Base-by-base conservation (phyloP, 1,140 invertebrate species). In the Maconellicoccus hirsutus region DNA sequence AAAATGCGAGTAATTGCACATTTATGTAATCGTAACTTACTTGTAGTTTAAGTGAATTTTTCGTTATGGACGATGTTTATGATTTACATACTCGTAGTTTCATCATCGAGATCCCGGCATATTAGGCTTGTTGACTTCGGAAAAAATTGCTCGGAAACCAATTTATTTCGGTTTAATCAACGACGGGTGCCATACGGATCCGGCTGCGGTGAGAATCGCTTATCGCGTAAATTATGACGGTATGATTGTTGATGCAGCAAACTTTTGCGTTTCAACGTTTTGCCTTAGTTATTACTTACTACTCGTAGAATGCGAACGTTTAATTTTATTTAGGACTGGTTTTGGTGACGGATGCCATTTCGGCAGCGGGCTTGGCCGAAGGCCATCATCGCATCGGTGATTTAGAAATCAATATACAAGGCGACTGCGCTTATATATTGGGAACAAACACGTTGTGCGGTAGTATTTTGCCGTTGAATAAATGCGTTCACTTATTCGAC, bases 91-190 rank as follows among this genome's bases (percentile, higher is more conserved):
- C n/a, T n/a, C n/a, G n/a, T n/a, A 96, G 91, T 98, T 98, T 79
- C 96, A 98, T 83, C 96, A 99, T 78, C 84, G 96, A 73, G 96
- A 98, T 84, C 96, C 96, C 71, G 96, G 96, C 8, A 79, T 99
- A 52, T 91, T 98, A 10, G 97, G 96, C 12, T 82, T 98, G 16
- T 81, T 99, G 70, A 87, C 93, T 29, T 93, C 90, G 14, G 82
- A 88, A 72, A 81, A 85, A 73, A 81, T 89, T 72, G 84, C 85
- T 12, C 82, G 80, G 0, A 83, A 82, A 74, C 84, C 82, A 19
- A 80, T 98, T 42, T 96, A 87, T 80, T 99, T 92, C 82, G 96
- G 97, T 21, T 90, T 99, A 23, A 99, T 99, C 75, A 83, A 95
- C 21, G 97, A 99, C 82, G 94, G 94, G 0, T 88, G 96, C 72